Evolutionary conservation across 1,140 invertebrate genomes (phyloP).

Genomic region (Pseudomyrmex dendroicus): DNA sequence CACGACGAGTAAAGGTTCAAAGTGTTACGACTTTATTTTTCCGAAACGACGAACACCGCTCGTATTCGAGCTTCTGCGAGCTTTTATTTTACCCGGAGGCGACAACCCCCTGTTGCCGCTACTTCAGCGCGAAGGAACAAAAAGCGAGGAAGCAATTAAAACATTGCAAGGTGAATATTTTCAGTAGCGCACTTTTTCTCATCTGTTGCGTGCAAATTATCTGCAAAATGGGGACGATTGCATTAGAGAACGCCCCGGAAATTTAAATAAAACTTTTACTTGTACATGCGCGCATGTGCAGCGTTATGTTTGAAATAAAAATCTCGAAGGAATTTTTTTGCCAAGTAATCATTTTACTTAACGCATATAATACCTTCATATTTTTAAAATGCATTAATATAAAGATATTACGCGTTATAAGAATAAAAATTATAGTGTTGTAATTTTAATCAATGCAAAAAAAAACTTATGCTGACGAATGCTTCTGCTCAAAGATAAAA

Average conservation of each 20-base stretch:
- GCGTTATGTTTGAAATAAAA: background rate
- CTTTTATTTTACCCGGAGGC: constrained; percentile 38
- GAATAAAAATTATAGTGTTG: background rate
- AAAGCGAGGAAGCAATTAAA: constrained; percentile 36
- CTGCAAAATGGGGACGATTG: constrained; percentile 23
- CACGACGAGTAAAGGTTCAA: constrained; percentile 25
- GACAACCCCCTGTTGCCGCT: constrained; percentile 36
- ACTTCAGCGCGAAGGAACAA: constrained; percentile 1
- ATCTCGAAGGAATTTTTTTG: background rate
- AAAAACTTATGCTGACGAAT: constrained; percentile 1
- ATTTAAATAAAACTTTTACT: constrained; percentile 7
- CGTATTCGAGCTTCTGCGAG: constrained; percentile 17
- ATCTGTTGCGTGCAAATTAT: constrained; percentile 33
- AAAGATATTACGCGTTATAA: background rate
- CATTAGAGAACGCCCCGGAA: background rate
- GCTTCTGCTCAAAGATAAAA: background rate
- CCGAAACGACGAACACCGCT: constrained; percentile 25
- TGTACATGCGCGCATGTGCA: background rate
- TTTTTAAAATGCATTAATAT: too few species aligned
- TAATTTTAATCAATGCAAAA: constrained; percentile 1
- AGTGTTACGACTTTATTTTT: constrained; percentile 46
- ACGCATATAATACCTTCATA: background rate
- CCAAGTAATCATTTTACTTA: constrained; percentile 9
- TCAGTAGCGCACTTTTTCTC: constrained; percentile 30
- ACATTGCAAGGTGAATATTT: constrained; percentile 49